phyloP scores from a whole-genome alignment of 2,888 invertebrate genomes.

The Campopleginae sp. region DNA sequence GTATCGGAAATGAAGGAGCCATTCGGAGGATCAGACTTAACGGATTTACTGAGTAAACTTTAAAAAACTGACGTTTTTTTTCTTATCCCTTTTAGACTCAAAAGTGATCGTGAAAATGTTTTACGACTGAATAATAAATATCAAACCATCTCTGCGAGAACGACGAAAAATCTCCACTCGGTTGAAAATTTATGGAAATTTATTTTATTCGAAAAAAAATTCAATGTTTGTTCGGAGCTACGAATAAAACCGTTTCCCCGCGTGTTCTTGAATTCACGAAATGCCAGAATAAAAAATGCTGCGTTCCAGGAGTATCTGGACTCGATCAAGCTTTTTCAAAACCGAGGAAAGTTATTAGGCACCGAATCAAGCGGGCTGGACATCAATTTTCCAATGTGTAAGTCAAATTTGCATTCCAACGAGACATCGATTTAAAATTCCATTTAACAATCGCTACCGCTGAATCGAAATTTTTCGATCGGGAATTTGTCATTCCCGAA shows the following conservation, averaged over 20 bases:
- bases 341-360: neutral
- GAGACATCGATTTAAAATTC: constrained; percentile 23
- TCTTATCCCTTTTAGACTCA: neutral
- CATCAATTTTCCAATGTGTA: constrained; percentile 16
- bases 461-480: neutral
- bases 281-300: constrained; percentile 1
- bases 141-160: neutral
- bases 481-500: constrained; percentile 1
- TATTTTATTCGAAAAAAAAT: too few relatives aligned
- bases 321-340: constrained; percentile 7
- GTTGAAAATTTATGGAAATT: too few relatives aligned
- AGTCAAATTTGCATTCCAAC: constrained; percentile 2
- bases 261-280: neutral
- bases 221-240: neutral
- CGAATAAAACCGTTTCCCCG: neutral
- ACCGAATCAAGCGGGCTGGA: neutral
- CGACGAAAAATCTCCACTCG: neutral
- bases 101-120: neutral
- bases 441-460: constrained; percentile 12
- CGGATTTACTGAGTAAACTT: neutral
- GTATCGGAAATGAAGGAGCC: neutral
- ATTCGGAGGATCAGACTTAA: neutral
- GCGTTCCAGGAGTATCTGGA: neutral
- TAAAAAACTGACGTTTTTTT: neutral
- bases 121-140: neutral